Evolutionary conservation across 2,113 vertebrate genomes (phyloP), one percentile per base, ranked within the genome.

Genomic region (Phalacrocorax brasilianus): DNA sequence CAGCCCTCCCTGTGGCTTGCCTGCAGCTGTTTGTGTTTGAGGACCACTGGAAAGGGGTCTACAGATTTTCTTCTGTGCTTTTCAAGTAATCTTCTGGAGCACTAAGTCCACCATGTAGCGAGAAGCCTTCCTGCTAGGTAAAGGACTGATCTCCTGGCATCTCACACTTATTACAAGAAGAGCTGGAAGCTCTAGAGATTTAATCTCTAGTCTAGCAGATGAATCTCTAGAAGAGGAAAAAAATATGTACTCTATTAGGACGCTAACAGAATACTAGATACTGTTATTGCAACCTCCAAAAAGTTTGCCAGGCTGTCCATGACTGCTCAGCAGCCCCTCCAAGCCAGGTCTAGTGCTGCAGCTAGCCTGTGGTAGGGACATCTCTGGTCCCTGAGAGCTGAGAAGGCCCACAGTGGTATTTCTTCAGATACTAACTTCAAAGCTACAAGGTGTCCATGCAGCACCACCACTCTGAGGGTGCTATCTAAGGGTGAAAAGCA

Each of bases 221-320:
- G 2, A 86, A 24, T n/a, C 27, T 55, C 13, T 42, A 42, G n/a
- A 19, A 79, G 22, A 72, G 77, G 30, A 52, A 59, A 88, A 59
- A 52, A 4, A 2, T 18, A 11, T 50, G 7, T 16, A 32, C n/a
- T 63, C 16, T 15, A 55, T 22, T 21, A 59, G 22, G 5, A 71
- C 27, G 82, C 28, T 42, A 71, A 42, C 30, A 77, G 59, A 67
- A 62, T 62, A 50, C 4, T 19, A 89, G 47, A 19, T 45, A 19
- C 24, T n/a, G 16, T 23, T 80, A 12, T 18, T 91, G 33, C 40
- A 87, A 8, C 28, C 38, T 80, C 56, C 7, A 53, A 40, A 35
- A 66, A 20, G 2, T 0, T 0, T n/a, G 6, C 23, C 23, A 63
- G 28, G 18, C 28, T 74, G 42, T 24, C n/a, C 8, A 2, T 15